These are phyloP conservation scores for Progne subis DNA, from an alignment of 2,113 vertebrate species.

Conservation along the genomic window DNA sequence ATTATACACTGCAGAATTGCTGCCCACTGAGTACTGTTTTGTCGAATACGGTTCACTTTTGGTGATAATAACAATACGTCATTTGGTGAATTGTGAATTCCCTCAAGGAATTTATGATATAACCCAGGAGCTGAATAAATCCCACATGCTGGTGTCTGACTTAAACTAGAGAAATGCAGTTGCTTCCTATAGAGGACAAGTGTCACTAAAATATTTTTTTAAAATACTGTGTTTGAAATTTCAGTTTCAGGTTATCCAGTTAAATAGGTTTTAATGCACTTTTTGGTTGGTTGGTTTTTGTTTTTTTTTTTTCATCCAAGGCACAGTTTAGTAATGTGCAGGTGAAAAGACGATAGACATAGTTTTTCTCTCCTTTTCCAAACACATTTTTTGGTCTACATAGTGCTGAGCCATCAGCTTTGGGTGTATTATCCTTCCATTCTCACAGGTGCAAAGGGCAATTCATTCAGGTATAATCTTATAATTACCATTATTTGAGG, in stretches of 20 bases:
- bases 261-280: conserved; percentile 24
- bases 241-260: neutral
- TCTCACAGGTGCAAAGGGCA: conserved; percentile 27
- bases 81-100: conserved; percentile 75
- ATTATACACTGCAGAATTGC: conserved; percentile 78
- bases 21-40: conserved; percentile 68
- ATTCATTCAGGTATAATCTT: conserved; percentile 18
- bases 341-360: neutral
- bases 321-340: neutral
- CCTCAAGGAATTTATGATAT: conserved; percentile 56
- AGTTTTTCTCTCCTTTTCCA: neutral
- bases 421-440: conserved; percentile 35
- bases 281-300: conserved; percentile 7
- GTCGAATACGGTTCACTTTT: conserved; percentile 54
- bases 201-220: conserved; percentile 34
- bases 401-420: conserved; percentile 38
- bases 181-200: conserved; percentile 65
- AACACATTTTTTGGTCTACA: neutral
- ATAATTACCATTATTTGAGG: conserved; percentile 30
- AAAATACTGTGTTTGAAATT: conserved; percentile 24
- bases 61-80: conserved; percentile 79
- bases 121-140: conserved; percentile 63
- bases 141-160: conserved; percentile 64
- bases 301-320: neutral
- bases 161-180: conserved; percentile 66